phyloP scores from a whole-genome alignment of 2,113 vertebrate species.

The Protobothrops flavoviridis region DNA sequence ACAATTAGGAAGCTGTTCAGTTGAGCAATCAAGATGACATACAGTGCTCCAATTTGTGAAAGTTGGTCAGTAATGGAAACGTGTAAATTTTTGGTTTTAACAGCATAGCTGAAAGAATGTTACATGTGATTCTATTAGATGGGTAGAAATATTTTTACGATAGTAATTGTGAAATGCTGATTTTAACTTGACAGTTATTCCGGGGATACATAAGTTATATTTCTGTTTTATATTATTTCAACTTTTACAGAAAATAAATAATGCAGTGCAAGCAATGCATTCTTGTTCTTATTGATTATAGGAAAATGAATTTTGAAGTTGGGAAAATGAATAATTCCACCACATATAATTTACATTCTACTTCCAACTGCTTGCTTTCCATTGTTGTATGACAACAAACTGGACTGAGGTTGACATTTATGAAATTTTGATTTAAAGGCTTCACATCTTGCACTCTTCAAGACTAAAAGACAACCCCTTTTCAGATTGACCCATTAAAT shows the following conservation, averaged over 20 bases:
- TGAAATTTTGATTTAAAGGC: not conserved
- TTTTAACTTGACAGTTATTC: not conserved
- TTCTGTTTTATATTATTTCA: not conserved
- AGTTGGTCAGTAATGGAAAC: not conserved
- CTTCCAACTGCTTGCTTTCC: not conserved
- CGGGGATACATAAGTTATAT: not conserved
- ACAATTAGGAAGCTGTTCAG: not conserved
- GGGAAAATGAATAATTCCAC: not conserved
- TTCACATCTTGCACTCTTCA: not conserved
- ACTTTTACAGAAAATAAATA: not conserved
- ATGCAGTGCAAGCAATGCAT: not conserved
- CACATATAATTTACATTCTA: not conserved
- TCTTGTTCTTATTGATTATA: not conserved
- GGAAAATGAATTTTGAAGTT: not conserved
- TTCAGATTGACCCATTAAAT: not conserved
- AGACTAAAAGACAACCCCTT: not conserved
- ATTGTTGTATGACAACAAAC: not conserved
- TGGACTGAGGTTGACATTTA: not conserved
- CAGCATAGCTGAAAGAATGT: not conserved
- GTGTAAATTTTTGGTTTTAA: not conserved
- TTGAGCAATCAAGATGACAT: not conserved
- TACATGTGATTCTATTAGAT: not conserved
- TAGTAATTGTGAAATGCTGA: not conserved
- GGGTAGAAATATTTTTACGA: not conserved
- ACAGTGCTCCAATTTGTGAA: not conserved